A percentile compares a stretch with the other conserved stretches of the same genome.
Evolutionary conservation across 2,113 vertebrate genomes (phyloP).

Genomic region (Solenodon paradoxus): DNA sequence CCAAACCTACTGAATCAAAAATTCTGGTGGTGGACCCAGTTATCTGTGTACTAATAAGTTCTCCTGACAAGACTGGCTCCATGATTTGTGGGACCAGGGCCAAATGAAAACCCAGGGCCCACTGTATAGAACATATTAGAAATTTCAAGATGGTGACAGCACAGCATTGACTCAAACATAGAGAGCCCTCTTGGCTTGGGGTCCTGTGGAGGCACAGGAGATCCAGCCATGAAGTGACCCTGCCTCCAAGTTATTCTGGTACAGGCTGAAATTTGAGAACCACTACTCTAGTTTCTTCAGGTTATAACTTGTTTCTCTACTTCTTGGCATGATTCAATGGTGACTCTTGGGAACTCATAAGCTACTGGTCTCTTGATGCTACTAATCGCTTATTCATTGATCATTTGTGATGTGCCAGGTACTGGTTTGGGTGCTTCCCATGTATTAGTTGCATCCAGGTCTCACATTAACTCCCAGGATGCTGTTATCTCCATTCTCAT

Average conservation of each 20-base stretch:
- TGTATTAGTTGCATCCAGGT: not conserved
- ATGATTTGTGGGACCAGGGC: not conserved
- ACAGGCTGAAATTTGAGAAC: not conserved
- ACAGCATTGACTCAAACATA: not conserved
- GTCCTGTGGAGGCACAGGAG: no score
- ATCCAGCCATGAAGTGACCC: fast-evolving
- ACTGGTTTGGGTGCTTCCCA: not conserved
- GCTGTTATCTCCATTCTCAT: not conserved
- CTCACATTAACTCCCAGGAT: not conserved
- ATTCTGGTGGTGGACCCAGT: not conserved
- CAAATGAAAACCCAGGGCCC: not conserved
- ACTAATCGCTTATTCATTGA: not conserved
- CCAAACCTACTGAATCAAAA: not conserved
- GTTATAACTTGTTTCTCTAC: not conserved
- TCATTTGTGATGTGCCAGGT: not conserved
- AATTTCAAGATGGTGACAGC: not conserved
- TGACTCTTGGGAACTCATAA: not conserved
- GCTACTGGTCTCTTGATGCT: not conserved
- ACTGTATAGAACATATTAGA: not conserved
- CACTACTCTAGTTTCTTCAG: not conserved
- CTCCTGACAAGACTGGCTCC: not conserved
- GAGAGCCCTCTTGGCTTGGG: not conserved
- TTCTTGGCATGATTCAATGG: not conserved
- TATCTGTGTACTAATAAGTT: not conserved
- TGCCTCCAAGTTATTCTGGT: not conserved